These are phyloP conservation scores for Microctonus brassicae DNA, from an alignment of 2,888 invertebrate genomes.

Conservation along the genomic window DNA sequence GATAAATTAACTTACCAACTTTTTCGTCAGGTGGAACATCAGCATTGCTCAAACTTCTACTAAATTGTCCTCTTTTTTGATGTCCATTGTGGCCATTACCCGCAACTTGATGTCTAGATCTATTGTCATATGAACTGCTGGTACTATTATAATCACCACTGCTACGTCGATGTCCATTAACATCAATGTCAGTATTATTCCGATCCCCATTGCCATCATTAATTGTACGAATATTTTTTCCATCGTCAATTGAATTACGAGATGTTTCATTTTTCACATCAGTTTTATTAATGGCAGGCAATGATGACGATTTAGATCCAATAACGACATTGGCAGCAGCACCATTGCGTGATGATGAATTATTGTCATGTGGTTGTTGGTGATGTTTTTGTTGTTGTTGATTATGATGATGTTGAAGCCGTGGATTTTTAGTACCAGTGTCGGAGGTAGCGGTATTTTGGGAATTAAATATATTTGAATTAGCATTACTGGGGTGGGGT, in stretches of 20 bases:
- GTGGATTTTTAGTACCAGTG: conserved; percentile 68
- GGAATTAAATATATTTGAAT: conserved; percentile 70
- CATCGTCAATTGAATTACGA: conserved; percentile 49
- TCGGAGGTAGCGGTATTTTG: conserved; percentile 68
- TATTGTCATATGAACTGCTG: conserved; percentile 66
- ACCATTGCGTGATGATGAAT: conserved; percentile 52
- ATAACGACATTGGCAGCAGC: conserved; percentile 35
- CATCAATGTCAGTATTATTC: neutral
- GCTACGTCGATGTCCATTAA: conserved; percentile 1
- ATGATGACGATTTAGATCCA: conserved; percentile 44
- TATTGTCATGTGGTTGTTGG: conserved; percentile 26
- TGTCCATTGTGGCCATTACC: conserved; percentile 70
- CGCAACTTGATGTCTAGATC: conserved; percentile 56
- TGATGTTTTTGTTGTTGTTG: neutral
- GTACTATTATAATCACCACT: conserved; percentile 68
- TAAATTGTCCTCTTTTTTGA: conserved; percentile 75
- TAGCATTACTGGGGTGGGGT: conserved; percentile 70
- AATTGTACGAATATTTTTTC: neutral
- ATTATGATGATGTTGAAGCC: conserved; percentile 55
- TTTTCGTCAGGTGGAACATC: conserved; percentile 88
- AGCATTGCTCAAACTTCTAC: conserved; percentile 85
- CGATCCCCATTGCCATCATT: neutral
- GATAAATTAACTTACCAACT: conserved; percentile 74
- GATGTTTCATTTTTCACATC: conserved; percentile 43
- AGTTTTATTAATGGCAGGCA: conserved; percentile 38